phyloP scores from a whole-genome alignment of 1,140 invertebrate species.

The Sycobia sp. region DNA sequence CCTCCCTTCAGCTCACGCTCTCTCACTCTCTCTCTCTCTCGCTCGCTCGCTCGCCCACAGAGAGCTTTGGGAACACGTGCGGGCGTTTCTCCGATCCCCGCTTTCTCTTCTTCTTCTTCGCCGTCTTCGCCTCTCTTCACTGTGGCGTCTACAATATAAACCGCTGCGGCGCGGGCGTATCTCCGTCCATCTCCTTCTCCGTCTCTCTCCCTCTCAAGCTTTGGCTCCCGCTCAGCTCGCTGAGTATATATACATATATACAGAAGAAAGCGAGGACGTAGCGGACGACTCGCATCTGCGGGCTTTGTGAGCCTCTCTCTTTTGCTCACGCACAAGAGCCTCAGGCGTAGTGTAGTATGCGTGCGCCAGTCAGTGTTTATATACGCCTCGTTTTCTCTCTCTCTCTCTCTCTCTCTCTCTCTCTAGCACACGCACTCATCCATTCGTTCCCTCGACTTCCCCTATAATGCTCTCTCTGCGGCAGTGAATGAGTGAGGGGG shows the following conservation, averaged over 20 bases:
- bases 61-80: background rate
- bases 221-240: too few relatives aligned
- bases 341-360: too few relatives aligned
- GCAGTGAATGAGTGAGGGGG: constrained; percentile 47
- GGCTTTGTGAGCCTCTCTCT: too few relatives aligned
- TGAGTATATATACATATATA: too few relatives aligned
- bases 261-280: constrained; percentile 25
- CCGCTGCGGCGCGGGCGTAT: too few relatives aligned
- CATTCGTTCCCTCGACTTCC: constrained; percentile 17
- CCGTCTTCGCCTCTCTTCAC: background rate
- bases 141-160: background rate
- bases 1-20: too few relatives aligned
- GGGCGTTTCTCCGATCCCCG: background rate
- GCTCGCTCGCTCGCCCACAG: too few relatives aligned
- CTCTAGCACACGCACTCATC: constrained; percentile 7
- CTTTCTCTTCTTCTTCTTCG: background rate
- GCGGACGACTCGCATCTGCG: constrained; percentile 19
- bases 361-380: too few relatives aligned
- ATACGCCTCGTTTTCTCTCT: too few relatives aligned
- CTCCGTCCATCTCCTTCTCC: background rate
- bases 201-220: background rate
- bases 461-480: constrained; percentile 10
- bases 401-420: background rate
- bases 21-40: too few relatives aligned
- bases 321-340: too few relatives aligned